phyloP scores from a whole-genome alignment of 2,888 invertebrate species.

The Rotaria magnacalcarata region DNA sequence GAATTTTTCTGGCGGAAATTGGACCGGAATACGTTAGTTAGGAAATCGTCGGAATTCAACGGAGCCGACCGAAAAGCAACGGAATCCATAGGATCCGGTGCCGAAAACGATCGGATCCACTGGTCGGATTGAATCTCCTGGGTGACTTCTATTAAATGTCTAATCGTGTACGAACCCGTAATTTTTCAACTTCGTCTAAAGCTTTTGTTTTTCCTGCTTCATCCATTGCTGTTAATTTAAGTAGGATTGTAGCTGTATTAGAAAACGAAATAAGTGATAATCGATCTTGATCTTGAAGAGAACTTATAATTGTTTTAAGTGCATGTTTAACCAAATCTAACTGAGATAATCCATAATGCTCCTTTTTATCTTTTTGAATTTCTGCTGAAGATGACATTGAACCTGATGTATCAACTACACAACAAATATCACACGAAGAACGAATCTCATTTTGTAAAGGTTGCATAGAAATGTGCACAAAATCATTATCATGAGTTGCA shows the following conservation, averaged over 20 bases:
- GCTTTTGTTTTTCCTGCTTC: constrained; percentile 1
- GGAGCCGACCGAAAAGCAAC: too few species aligned
- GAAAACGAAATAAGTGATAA: constrained; percentile 24
- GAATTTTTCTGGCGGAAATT: too few species aligned
- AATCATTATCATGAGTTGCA: background rate
- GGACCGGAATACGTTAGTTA: too few species aligned
- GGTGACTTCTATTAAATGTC: too few species aligned
- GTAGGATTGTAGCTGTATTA: background rate
- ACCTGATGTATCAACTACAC: constrained; percentile 35
- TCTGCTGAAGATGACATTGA: background rate
- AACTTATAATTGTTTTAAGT: constrained; percentile 8
- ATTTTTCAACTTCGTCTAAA: background rate
- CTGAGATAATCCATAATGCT: constrained; percentile 5
- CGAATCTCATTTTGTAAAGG: background rate
- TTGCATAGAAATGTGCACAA: constrained; percentile 21
- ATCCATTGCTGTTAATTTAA: constrained; percentile 32
- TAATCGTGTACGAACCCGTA: background rate
- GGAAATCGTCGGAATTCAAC: too few species aligned
- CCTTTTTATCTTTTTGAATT: background rate
- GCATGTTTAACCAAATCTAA: constrained; percentile 33
- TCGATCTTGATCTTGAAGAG: background rate
- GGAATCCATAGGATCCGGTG: too few species aligned
- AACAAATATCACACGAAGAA: constrained; percentile 31
- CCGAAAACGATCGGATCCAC: too few species aligned
- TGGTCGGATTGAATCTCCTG: too few species aligned